Percentiles rank a stretch among this genome's conserved stretches.
These are phyloP conservation scores for Gnatocerus cornutus DNA, from an alignment of 2,888 invertebrate genomes.

Conservation along the genomic window DNA sequence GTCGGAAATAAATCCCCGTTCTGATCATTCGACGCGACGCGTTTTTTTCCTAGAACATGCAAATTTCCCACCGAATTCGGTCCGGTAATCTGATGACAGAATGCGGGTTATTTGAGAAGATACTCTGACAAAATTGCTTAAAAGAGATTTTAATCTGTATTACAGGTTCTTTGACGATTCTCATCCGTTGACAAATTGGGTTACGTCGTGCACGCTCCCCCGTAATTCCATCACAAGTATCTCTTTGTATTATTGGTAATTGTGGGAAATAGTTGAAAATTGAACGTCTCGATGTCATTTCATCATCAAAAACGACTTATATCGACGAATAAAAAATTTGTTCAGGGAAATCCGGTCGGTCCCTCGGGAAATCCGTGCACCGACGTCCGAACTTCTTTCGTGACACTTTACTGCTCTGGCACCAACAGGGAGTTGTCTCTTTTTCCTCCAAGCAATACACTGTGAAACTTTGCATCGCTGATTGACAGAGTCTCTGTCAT, in stretches of 20 bases:
- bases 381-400: constrained; percentile 42
- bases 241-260: constrained; percentile 19
- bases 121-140: constrained; percentile 52
- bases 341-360: constrained; percentile 39
- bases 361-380: constrained; percentile 29
- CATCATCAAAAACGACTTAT: constrained; percentile 36
- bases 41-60: too few relatives aligned
- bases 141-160: constrained; percentile 57
- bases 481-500: constrained; percentile 23
- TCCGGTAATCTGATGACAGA: constrained; percentile 64
- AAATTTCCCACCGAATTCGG: constrained; percentile 57
- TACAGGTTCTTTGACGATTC: constrained; percentile 55
- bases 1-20: constrained; percentile 58
- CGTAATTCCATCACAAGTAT: constrained; percentile 38
- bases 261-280: constrained; percentile 3
- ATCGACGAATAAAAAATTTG: constrained; percentile 39
- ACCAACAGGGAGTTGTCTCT: constrained; percentile 43
- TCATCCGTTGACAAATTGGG: constrained; percentile 55
- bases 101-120: constrained; percentile 62
- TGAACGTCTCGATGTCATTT: constrained; percentile 17
- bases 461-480: constrained; percentile 41
- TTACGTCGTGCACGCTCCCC: constrained; percentile 33
- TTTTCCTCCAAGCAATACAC: constrained; percentile 19
- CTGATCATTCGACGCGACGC: not conserved
- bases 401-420: constrained; percentile 45